Conservation (phyloP, 2,113 vertebrate genomes). For the Lota lota region DNA sequence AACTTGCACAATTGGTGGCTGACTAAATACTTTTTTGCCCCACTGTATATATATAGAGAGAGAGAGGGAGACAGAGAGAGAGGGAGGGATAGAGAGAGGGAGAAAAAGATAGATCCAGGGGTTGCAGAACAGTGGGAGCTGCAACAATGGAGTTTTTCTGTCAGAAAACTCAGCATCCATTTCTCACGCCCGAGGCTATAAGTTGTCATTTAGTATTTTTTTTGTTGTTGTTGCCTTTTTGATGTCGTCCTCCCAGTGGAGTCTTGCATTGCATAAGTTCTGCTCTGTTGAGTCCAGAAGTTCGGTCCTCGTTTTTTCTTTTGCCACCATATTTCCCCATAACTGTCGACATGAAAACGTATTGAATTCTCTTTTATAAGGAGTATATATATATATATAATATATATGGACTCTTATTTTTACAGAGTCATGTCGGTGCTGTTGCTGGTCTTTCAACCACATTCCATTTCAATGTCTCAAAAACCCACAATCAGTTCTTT, state of each 20-base stretch:
- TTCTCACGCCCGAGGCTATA: slow-evolving; percentile 40
- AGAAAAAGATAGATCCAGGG: neutral
- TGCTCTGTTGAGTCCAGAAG: slow-evolving; percentile 5
- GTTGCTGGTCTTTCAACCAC: too few relatives aligned
- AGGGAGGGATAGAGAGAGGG: neutral
- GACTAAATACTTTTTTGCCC: too few relatives aligned
- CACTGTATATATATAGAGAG: neutral
- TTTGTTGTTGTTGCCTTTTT: too few relatives aligned
- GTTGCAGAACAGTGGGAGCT: neutral
- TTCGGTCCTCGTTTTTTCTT: neutral
- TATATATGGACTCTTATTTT: too few relatives aligned
- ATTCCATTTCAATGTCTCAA: too few relatives aligned
- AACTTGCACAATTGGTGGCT: too few relatives aligned
- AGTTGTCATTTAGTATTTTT: slow-evolving; percentile 49
- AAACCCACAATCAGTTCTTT: too few relatives aligned
- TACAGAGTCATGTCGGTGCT: too few relatives aligned
- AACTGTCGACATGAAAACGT: too few relatives aligned
- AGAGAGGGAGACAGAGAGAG: neutral
- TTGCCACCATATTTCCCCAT: too few relatives aligned
- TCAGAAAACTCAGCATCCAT: slow-evolving; percentile 1
- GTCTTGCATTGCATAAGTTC: slow-evolving; percentile 10
- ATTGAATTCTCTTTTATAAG: too few relatives aligned
- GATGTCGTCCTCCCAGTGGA: slow-evolving; percentile 22
- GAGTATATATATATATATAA: too few relatives aligned
- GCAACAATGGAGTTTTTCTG: neutral